phyloP scores from a whole-genome alignment of 1,140 invertebrate genomes.

The Amphibalanus amphitrite region DNA sequence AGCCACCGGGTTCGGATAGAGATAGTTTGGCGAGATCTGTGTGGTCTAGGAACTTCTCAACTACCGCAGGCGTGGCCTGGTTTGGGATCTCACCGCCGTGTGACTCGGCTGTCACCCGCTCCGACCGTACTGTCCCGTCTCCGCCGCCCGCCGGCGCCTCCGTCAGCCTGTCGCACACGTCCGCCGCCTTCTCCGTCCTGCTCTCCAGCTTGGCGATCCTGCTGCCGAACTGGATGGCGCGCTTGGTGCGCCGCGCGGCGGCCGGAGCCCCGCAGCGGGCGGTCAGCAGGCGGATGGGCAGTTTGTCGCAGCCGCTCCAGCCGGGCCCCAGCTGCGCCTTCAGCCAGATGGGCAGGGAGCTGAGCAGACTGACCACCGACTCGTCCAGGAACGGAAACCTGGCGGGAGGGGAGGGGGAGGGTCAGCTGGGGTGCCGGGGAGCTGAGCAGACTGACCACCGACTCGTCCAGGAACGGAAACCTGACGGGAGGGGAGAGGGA shows the following conservation, averaged over 20 bases:
- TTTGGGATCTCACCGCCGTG: too few species aligned
- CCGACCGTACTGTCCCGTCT: too few species aligned
- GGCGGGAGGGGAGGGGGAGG: neutral
- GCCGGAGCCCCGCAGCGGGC: constrained; percentile 45
- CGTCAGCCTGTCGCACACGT: constrained; percentile 35
- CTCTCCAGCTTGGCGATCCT: constrained; percentile 65
- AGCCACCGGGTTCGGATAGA: too few species aligned
- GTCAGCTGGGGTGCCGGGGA: constrained; percentile 51
- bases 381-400: constrained; percentile 93
- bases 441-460: constrained; percentile 54
- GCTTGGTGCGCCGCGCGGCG: constrained; percentile 50
- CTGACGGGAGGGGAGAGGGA: constrained; percentile 29
- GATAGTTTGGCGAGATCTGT: too few species aligned
- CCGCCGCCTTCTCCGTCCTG: constrained; percentile 68
- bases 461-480: constrained; percentile 89
- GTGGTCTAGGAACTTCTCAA: too few species aligned
- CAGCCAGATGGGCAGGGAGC: constrained; percentile 47
- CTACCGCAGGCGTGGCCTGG: too few species aligned
- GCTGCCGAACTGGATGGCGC: constrained; percentile 96
- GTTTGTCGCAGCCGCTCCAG: constrained; percentile 78
- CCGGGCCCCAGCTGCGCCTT: constrained; percentile 42
- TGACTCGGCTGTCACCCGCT: too few species aligned
- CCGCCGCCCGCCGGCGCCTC: too few species aligned
- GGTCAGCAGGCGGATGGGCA: constrained; percentile 65
- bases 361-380: constrained; percentile 54